These are phyloP conservation scores for Leptothorax acervorum DNA, from an alignment of 2,888 invertebrate genomes.

Conservation along the genomic window DNA sequence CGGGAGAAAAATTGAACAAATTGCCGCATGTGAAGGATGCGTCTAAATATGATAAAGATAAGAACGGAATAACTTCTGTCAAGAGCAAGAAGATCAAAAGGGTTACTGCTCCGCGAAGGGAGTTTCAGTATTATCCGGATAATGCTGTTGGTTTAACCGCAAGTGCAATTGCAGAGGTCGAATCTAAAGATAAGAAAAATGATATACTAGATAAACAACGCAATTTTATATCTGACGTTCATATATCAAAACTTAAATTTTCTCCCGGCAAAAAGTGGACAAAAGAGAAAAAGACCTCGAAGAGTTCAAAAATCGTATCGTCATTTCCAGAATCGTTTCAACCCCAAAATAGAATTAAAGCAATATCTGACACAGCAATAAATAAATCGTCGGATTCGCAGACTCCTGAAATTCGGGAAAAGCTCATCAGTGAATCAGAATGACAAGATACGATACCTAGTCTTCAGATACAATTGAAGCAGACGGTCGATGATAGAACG, in stretches of 20 bases:
- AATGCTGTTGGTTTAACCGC: constrained; percentile 11
- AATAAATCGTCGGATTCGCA: neutral
- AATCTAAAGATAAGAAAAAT: constrained; percentile 6
- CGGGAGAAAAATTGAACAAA: constrained; percentile 30
- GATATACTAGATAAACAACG: neutral
- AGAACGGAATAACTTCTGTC: neutral
- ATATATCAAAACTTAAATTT: neutral
- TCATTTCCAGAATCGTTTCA: constrained; percentile 7
- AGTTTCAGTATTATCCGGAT: neutral
- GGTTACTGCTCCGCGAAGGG: neutral
- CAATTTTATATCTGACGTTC: neutral
- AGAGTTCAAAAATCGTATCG: neutral
- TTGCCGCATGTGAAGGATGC: constrained; percentile 22
- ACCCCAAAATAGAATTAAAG: neutral
- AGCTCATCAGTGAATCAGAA: neutral
- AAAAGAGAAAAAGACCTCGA: neutral
- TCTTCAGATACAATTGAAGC: constrained; percentile 2
- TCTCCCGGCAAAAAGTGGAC: neutral
- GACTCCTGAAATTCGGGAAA: neutral
- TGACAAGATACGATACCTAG: constrained; percentile 2
- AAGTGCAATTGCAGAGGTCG: neutral
- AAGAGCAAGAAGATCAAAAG: neutral
- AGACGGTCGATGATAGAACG: neutral
- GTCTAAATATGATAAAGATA: constrained; percentile 8
- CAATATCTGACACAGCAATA: neutral